A percentile compares a stretch with the other conserved stretches of the same genome.
These are phyloP conservation scores for Megamerina dolium DNA, from an alignment of 2,888 invertebrate species.

Conservation along the genomic window DNA sequence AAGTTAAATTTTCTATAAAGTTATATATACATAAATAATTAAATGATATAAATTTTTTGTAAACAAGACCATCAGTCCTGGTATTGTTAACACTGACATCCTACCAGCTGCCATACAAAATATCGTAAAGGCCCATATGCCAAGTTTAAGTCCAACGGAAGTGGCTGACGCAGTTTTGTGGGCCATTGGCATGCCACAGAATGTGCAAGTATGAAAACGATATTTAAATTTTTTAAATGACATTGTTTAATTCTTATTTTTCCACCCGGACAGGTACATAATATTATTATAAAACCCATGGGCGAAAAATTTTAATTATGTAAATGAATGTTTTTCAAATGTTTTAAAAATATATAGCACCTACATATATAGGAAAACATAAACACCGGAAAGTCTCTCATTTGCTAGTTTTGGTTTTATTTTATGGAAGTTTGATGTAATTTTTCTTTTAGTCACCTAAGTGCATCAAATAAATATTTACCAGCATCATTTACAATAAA, in stretches of 20 bases:
- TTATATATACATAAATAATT: background rate
- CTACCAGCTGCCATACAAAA: conserved; percentile 35
- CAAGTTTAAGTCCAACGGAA: conserved; percentile 38
- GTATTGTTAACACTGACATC: conserved; percentile 43
- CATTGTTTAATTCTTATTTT: background rate
- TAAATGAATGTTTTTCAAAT: no score
- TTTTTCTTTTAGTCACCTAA: no score
- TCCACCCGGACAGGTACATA: conserved; percentile 31
- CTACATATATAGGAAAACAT: no score
- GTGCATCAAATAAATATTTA: no score
- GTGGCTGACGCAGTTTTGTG: conserved; percentile 44
- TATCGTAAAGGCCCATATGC: conserved; percentile 35
- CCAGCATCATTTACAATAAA: no score
- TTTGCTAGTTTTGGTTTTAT: no score
- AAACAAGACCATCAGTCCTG: conserved; percentile 43
- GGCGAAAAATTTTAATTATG: conserved; percentile 44
- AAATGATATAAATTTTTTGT: background rate
- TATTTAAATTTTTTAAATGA: background rate
- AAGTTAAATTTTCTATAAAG: conserved; percentile 13
- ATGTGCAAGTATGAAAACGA: conserved; percentile 35
- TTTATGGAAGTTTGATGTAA: no score
- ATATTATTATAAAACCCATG: conserved; percentile 42
- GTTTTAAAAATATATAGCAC: no score
- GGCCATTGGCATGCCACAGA: conserved; percentile 38
- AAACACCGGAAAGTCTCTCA: no score